A percentile compares a stretch with the other conserved stretches of the same genome.
Evolutionary conservation across 2,888 invertebrate species (phyloP).

Genomic region (Drosophila robusta): DNA sequence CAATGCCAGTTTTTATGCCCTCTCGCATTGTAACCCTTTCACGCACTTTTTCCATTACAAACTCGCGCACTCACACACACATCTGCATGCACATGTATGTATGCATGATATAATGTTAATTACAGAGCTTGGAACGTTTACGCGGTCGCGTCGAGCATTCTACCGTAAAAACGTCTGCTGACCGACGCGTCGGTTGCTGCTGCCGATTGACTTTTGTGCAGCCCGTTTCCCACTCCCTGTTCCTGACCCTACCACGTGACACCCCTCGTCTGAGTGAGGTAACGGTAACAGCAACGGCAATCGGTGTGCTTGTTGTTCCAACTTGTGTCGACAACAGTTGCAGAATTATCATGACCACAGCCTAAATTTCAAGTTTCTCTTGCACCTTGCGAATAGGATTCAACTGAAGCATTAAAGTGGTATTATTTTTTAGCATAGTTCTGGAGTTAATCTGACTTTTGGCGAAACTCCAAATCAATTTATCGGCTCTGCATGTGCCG

Average conservation of each 20-base stretch:
- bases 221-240: slow-evolving; percentile 1
- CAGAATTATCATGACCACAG: slow-evolving; percentile 28
- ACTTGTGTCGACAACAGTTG: slow-evolving; percentile 33
- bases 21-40: slow-evolving; percentile 54
- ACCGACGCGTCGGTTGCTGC: slow-evolving; percentile 25
- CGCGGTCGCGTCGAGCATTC: slow-evolving; percentile 51
- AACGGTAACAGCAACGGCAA: slow-evolving; percentile 26
- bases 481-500: no score
- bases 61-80: slow-evolving; percentile 10
- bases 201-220: slow-evolving; percentile 55
- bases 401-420: neutral
- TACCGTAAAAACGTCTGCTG: slow-evolving; percentile 57
- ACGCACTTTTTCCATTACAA: slow-evolving; percentile 61
- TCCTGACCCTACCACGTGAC: neutral
- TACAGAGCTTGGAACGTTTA: slow-evolving; percentile 54
- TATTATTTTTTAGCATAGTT: neutral
- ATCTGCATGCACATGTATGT: neutral
- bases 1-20: slow-evolving; percentile 28
- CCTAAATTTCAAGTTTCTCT: neutral
- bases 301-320: neutral
- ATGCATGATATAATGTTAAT: slow-evolving; percentile 50
- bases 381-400: neutral
- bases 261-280: slow-evolving; percentile 13
- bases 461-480: neutral
- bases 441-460: no score